Conservation (phyloP, 2,113 vertebrate genomes). For the Sander lucioperca region DNA sequence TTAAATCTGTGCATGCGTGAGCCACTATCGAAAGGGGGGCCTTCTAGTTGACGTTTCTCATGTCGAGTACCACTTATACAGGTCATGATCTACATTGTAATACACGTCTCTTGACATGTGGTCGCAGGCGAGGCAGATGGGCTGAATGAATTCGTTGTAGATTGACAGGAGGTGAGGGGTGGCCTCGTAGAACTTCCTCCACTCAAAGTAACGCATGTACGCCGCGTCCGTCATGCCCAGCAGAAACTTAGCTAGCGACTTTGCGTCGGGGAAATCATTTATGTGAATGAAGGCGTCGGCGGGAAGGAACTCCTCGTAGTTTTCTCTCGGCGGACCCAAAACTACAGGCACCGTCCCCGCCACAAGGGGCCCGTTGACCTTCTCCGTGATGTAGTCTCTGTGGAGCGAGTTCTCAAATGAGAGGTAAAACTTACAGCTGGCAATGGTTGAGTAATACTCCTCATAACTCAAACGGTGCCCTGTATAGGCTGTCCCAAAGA, state of each 20-base stretch:
- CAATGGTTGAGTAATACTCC: constrained; percentile 87
- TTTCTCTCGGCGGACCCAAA: constrained; percentile 89
- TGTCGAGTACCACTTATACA: constrained; percentile 27
- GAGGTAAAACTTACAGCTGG: constrained; percentile 91
- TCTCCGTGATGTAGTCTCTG: constrained; percentile 92
- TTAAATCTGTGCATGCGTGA: not conserved
- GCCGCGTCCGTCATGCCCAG: constrained; percentile 86
- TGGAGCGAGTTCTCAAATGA: constrained; percentile 48
- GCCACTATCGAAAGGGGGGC: too few relatives aligned
- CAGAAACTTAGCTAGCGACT: constrained; percentile 88
- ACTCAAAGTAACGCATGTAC: constrained; percentile 89
- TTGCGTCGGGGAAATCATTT: constrained; percentile 88
- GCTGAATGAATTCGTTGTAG: constrained; percentile 57
- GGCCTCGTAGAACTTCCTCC: constrained; percentile 88
- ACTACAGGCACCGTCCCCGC: constrained; percentile 90
- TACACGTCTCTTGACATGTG: constrained; percentile 10
- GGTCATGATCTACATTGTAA: not conserved
- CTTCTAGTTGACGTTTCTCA: not conserved
- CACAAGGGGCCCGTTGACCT: constrained; percentile 88
- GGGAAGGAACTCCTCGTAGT: constrained; percentile 91
- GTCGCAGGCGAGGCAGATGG: constrained; percentile 58
- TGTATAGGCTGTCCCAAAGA: constrained; percentile 84
- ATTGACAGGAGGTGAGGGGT: constrained; percentile 88
- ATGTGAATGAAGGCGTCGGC: constrained; percentile 90
- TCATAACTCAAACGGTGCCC: constrained; percentile 84